A percentile compares a stretch with the other conserved stretches of the same genome.
Evolutionary conservation across 2,888 invertebrate genomes (phyloP).

Genomic region (Melolontha melolontha): DNA sequence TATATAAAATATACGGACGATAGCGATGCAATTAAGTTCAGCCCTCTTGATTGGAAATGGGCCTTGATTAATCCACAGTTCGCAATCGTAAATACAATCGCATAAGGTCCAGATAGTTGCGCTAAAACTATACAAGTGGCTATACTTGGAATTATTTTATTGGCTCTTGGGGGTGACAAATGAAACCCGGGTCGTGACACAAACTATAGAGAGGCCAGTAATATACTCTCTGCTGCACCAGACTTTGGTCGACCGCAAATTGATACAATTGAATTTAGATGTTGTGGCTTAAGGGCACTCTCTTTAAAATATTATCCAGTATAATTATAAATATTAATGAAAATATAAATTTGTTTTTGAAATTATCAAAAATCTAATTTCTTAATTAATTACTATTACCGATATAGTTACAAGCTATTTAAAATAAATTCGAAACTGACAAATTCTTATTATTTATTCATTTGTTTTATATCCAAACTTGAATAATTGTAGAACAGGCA

Average conservation of each 20-base stretch:
- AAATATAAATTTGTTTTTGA: no score
- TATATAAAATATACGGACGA: constrained; percentile 48
- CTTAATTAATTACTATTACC: no score
- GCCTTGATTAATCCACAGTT: constrained; percentile 58
- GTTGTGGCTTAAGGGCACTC: not conserved
- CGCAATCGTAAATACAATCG: constrained; percentile 56
- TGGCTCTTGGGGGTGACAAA: constrained; percentile 65
- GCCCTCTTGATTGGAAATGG: constrained; percentile 65
- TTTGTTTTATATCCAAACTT: no score
- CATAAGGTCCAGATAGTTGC: constrained; percentile 60
- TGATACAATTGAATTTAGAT: constrained; percentile 44
- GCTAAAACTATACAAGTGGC: constrained; percentile 59
- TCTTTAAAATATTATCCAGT: not conserved
- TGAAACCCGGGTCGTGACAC: constrained; percentile 67
- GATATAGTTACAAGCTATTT: no score
- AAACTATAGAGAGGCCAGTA: constrained; percentile 57
- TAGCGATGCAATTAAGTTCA: constrained; percentile 57
- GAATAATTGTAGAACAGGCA: no score
- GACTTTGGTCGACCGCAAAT: constrained; percentile 43
- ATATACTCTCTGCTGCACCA: constrained; percentile 47
- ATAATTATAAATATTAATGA: not conserved
- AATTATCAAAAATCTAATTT: no score
- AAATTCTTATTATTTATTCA: no score
- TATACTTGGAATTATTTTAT: constrained; percentile 66
- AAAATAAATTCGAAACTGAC: no score